Conservation (phyloP, 2,888 invertebrate species). For the Pammene fasciana region DNA sequence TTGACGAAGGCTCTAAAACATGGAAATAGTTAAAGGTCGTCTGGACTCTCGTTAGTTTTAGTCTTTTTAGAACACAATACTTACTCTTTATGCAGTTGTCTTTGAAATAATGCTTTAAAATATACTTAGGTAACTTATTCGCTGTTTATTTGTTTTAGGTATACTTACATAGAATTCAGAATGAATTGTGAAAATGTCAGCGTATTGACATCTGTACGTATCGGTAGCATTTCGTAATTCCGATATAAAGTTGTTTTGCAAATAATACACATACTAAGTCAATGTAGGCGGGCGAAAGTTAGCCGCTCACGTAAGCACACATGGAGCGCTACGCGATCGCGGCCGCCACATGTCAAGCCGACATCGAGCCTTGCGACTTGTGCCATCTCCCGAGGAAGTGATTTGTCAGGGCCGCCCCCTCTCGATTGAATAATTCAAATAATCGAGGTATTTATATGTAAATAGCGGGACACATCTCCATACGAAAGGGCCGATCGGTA, state of each 20-base stretch:
- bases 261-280: too few species aligned
- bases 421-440: constrained; percentile 84
- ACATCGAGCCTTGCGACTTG: constrained; percentile 75
- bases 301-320: constrained; percentile 32
- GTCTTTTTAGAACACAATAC: too few species aligned
- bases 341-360: constrained; percentile 67
- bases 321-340: constrained; percentile 47
- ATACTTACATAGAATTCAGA: too few species aligned
- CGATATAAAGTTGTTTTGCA: constrained; percentile 19
- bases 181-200: too few species aligned
- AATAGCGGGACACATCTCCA: constrained; percentile 82
- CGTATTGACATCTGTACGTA: background rate
- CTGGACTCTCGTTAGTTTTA: too few species aligned
- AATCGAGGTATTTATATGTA: constrained; percentile 84
- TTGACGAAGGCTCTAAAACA: too few species aligned
- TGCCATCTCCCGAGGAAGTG: constrained; percentile 82
- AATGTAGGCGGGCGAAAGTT: constrained; percentile 30
- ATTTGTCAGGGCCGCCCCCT: constrained; percentile 83
- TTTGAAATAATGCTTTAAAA: too few species aligned
- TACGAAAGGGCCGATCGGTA: constrained; percentile 84
- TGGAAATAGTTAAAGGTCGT: too few species aligned
- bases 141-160: too few species aligned
- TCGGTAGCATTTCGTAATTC: constrained; percentile 11
- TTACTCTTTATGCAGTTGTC: too few species aligned
- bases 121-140: too few species aligned